Percentiles rank a stretch among this genome's conserved stretches.
Evolutionary conservation across 2,888 invertebrate genomes (phyloP).

Genomic region (Philhelius pedissequus): DNA sequence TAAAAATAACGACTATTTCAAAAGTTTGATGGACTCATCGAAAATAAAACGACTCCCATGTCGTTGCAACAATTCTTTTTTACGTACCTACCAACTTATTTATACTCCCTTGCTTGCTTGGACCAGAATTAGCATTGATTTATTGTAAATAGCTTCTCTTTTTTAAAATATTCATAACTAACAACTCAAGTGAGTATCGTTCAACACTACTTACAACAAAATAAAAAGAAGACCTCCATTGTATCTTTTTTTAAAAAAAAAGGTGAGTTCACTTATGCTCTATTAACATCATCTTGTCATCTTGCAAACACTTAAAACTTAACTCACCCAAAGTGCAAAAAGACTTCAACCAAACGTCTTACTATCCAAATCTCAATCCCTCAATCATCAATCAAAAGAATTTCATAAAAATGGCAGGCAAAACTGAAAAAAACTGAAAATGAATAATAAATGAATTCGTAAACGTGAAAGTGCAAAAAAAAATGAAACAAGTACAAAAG

Average conservation of each 20-base stretch:
- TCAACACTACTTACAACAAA: not conserved
- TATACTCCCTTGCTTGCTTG: no score
- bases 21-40: no score
- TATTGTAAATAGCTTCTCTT: not conserved
- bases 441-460: slow-evolving; percentile 56
- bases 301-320: slow-evolving; percentile 36
- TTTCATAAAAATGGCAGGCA: slow-evolving; percentile 43
- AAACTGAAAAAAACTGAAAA: slow-evolving; percentile 40
- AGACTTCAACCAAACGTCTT: slow-evolving; percentile 16
- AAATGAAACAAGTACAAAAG: not conserved
- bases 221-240: not conserved
- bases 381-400: slow-evolving; percentile 54
- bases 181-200: slow-evolving; percentile 4
- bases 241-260: slow-evolving; percentile 11
- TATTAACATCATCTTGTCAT: slow-evolving; percentile 37
- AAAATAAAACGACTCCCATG: no score
- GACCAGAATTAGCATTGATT: not conserved
- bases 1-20: no score
- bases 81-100: no score
- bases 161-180: slow-evolving; percentile 14
- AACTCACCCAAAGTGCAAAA: not conserved
- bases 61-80: no score
- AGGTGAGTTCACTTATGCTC: slow-evolving; percentile 16
- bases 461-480: slow-evolving; percentile 22
- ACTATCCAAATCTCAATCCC: slow-evolving; percentile 33